Evolutionary conservation across 2,113 vertebrate species (phyloP).

Genomic region (Corynorhinus townsendii): DNA sequence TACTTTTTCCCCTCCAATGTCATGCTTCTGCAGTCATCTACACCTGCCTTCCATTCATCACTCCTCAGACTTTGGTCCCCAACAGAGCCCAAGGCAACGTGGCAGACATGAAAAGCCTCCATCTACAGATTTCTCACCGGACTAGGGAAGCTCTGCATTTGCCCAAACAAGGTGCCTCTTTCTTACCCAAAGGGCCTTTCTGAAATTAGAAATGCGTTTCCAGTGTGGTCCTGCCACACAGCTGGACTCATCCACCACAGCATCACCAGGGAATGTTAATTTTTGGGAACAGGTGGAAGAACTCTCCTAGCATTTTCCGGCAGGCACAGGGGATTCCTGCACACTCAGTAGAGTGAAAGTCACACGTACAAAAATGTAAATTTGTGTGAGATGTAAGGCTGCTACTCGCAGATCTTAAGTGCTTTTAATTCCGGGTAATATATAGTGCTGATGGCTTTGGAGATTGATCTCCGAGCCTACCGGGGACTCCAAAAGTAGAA

Average conservation of each 20-base stretch:
- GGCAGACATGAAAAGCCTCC: neutral
- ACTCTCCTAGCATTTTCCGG: neutral
- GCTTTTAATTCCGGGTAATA: neutral
- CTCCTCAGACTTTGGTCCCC: neutral
- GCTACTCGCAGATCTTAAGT: neutral
- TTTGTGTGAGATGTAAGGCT: neutral
- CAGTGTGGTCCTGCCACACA: too few species aligned
- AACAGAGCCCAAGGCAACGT: neutral
- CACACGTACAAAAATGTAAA: slow-evolving; percentile 2
- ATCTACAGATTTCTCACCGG: neutral
- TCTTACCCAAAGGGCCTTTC: neutral
- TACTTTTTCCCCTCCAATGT: fast-evolving
- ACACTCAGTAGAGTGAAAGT: neutral
- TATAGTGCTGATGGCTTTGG: slow-evolving; percentile 6
- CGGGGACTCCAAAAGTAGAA: neutral
- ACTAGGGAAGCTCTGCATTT: neutral
- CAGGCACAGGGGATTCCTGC: neutral
- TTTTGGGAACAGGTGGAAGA: neutral
- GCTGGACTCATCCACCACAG: too few species aligned
- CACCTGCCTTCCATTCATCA: neutral
- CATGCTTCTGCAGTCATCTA: neutral
- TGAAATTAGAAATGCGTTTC: neutral
- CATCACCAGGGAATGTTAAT: neutral
- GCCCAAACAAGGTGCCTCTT: neutral
- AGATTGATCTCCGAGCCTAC: neutral